Evolutionary conservation across 2,888 invertebrate species (phyloP).

Genomic region (Lepetodrilus schrolli): DNA sequence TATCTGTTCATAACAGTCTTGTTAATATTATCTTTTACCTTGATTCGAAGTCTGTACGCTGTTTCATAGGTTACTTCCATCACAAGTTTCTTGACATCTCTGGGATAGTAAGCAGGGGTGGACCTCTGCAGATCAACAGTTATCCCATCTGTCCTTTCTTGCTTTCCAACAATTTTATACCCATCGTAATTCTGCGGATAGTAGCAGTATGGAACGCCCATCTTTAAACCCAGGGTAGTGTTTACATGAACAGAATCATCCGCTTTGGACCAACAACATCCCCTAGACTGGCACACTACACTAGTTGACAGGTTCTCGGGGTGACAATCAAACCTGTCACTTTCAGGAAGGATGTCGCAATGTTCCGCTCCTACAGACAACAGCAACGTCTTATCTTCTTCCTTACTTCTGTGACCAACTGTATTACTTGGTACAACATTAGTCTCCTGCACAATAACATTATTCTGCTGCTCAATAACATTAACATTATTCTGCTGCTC

Average conservation of each 20-base stretch:
- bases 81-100: constrained; percentile 43
- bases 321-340: constrained; percentile 55
- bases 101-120: constrained; percentile 47
- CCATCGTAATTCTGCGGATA: constrained; percentile 53
- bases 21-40: constrained; percentile 52
- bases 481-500: no score
- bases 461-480: no score
- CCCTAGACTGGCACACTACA: constrained; percentile 45
- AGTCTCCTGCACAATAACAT: no score
- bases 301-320: constrained; percentile 45
- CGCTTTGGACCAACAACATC: constrained; percentile 55
- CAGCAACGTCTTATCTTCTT: no score
- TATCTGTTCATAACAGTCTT: no score
- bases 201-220: constrained; percentile 53
- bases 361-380: neutral
- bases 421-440: no score
- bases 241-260: constrained; percentile 1
- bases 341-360: constrained; percentile 39
- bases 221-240: neutral
- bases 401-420: no score
- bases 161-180: constrained; percentile 39
- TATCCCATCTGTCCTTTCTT: constrained; percentile 41
- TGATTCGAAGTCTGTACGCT: constrained; percentile 50
- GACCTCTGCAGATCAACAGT: constrained; percentile 39
- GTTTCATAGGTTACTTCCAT: constrained; percentile 57